Evolutionary conservation across 2,888 invertebrate genomes (phyloP).

Genomic region (Troilus luridus): DNA sequence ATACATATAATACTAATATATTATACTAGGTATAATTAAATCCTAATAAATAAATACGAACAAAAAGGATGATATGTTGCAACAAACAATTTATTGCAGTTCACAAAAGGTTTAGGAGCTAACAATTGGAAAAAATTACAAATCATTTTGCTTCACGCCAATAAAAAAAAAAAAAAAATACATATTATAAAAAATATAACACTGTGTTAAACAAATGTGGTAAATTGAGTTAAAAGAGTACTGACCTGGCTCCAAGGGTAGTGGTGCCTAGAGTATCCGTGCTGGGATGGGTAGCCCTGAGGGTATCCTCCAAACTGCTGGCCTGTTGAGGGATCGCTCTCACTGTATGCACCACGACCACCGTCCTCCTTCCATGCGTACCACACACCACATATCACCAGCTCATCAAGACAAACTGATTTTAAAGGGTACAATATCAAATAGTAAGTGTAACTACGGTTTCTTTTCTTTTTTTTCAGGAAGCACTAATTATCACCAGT

Average conservation of each 20-base stretch:
- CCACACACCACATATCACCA: slow-evolving; percentile 59
- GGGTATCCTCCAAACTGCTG: slow-evolving; percentile 53
- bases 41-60: neutral
- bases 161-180: neutral
- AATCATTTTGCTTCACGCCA: neutral
- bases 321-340: neutral
- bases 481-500: neutral
- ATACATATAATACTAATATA: neutral
- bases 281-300: slow-evolving; percentile 55
- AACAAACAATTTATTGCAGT: neutral
- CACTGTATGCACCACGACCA: slow-evolving; percentile 58
- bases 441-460: neutral
- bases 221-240: neutral
- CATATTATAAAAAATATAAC: neutral
- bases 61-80: neutral
- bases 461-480: neutral
- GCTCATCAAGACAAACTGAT: slow-evolving; percentile 46
- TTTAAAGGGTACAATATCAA: slow-evolving; percentile 50
- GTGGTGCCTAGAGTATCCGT: slow-evolving; percentile 52
- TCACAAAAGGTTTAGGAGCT: neutral
- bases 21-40: neutral
- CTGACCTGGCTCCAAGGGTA: slow-evolving; percentile 59
- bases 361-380: slow-evolving; percentile 48
- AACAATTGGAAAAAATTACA: neutral
- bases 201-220: neutral